These are phyloP conservation scores for Condylura cristata DNA, from an alignment of 2,113 vertebrate species.

Conservation along the genomic window DNA sequence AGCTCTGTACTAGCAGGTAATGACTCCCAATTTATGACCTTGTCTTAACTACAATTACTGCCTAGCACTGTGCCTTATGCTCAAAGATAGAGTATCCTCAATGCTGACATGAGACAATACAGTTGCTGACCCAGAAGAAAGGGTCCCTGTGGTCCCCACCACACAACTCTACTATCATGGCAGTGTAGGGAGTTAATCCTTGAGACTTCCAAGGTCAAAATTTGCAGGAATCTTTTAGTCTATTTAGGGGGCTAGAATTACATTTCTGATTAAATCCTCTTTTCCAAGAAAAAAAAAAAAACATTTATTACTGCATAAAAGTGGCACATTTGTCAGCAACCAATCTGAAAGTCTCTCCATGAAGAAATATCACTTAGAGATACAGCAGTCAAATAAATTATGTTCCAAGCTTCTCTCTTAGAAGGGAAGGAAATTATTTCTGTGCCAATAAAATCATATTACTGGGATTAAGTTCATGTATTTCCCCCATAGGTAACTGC, in stretches of 20 bases:
- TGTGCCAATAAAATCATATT: neutral
- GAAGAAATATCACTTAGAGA: neutral
- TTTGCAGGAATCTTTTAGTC: neutral
- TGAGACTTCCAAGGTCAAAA: neutral
- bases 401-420: neutral
- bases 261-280: neutral
- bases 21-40: no score
- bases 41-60: no score
- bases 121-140: no score
- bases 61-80: no score
- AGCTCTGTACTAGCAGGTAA: no score
- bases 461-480: neutral
- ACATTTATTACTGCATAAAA: neutral
- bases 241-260: neutral
- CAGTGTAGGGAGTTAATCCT: no score
- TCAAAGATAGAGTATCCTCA: no score
- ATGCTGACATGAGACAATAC: no score
- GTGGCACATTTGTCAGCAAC: neutral
- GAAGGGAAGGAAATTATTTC: neutral
- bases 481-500: neutral
- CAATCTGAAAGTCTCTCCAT: neutral
- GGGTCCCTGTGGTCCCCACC: no score
- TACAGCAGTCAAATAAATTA: constrained; percentile 10
- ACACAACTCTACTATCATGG: no score
- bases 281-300: neutral